A percentile compares a stretch with the other conserved stretches of the same genome.
phyloP scores from a whole-genome alignment of 1,140 invertebrate genomes.

The Psix sp. region DNA sequence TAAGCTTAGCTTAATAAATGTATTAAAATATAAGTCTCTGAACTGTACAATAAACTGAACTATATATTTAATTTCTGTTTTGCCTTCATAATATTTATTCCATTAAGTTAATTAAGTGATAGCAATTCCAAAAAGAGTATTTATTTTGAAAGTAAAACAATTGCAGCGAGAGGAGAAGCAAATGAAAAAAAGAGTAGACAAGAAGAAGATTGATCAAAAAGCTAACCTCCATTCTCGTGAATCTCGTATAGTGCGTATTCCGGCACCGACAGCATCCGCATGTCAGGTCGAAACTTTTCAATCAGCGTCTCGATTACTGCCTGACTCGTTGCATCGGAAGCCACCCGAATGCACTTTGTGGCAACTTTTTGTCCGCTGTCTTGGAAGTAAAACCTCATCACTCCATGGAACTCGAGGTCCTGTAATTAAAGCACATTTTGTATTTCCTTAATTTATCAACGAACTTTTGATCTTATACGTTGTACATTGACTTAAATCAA shows the following conservation, averaged over 20 bases:
- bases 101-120: no score
- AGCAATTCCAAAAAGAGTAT: no score
- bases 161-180: neutral
- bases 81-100: no score
- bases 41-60: no score
- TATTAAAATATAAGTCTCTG: no score
- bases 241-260: conserved; percentile 98
- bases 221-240: conserved; percentile 92
- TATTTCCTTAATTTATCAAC: neutral
- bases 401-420: conserved; percentile 98
- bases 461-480: no score
- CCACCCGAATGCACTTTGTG: conserved; percentile 99
- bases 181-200: neutral
- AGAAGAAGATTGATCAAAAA: conserved; percentile 23
- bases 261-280: conserved; percentile 97
- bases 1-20: no score
- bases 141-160: no score
- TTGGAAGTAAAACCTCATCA: conserved; percentile 99
- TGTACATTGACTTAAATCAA: no score
- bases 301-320: conserved; percentile 98
- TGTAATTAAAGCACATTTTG: conserved; percentile 76
- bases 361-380: conserved; percentile 97
- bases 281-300: conserved; percentile 99
- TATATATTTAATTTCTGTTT: no score
- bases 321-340: conserved; percentile 94